Evolutionary conservation across 2,888 invertebrate genomes (phyloP).

Genomic region (Spisula solida): DNA sequence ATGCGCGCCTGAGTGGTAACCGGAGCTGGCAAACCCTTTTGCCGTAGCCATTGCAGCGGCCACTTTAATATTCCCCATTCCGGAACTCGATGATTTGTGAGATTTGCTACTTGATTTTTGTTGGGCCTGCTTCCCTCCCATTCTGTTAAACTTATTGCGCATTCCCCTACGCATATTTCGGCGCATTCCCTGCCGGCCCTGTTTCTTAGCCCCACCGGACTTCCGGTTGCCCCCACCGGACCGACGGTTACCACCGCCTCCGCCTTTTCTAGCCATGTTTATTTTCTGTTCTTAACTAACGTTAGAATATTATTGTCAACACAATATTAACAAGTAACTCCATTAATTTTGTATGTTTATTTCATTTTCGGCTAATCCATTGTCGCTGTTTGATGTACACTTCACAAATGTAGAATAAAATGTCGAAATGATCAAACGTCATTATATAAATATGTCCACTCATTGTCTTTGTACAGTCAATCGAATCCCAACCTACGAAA

Average conservation of each 20-base stretch:
- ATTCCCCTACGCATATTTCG: slow-evolving; percentile 63
- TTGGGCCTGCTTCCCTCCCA: slow-evolving; percentile 48
- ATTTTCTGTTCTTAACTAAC: not conserved
- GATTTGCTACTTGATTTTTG: slow-evolving; percentile 18
- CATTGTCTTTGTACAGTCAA: slow-evolving; percentile 1
- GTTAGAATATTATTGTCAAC: not conserved
- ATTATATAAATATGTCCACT: not conserved
- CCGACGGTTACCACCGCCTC: slow-evolving; percentile 65
- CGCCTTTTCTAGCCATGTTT: slow-evolving; percentile 59
- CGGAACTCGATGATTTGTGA: slow-evolving; percentile 29
- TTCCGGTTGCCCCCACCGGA: slow-evolving; percentile 68
- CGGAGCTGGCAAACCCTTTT: slow-evolving; percentile 33
- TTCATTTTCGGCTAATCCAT: not conserved
- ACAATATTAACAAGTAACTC: not conserved
- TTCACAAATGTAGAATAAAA: slow-evolving; percentile 2
- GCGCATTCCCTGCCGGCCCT: slow-evolving; percentile 64
- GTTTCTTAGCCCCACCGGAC: slow-evolving; percentile 68
- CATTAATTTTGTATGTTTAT: not conserved
- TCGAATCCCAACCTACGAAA: slow-evolving; percentile 5
- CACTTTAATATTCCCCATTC: slow-evolving; percentile 56
- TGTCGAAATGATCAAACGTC: not conserved
- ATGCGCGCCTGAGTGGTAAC: slow-evolving; percentile 38
- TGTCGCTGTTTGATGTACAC: not conserved
- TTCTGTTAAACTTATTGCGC: slow-evolving; percentile 56
- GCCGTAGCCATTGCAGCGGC: slow-evolving; percentile 60